Percentiles rank a stretch among this genome's conserved stretches.
Evolutionary conservation across 2,888 invertebrate species (phyloP).

Genomic region (Drosophila niveifrons): DNA sequence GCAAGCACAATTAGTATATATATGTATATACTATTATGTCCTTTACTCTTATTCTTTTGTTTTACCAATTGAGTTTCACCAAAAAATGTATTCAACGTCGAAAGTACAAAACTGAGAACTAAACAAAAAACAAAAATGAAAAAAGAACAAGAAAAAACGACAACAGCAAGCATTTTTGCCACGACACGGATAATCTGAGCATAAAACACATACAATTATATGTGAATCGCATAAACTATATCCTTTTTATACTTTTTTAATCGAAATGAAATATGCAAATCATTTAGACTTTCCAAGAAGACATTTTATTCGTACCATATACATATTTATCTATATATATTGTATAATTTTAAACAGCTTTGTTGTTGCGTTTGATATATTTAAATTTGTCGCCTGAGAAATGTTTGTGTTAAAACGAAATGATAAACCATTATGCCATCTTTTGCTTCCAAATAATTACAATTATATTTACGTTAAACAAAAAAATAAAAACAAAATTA

Average conservation of each 20-base stretch:
- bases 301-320: slow-evolving; percentile 60
- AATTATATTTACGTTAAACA: slow-evolving; percentile 65
- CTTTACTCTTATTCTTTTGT: slow-evolving; percentile 32
- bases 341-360: slow-evolving; percentile 51
- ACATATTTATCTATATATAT: slow-evolving; percentile 34
- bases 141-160: slow-evolving; percentile 31
- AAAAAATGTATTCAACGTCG: slow-evolving; percentile 66
- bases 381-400: slow-evolving; percentile 36
- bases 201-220: slow-evolving; percentile 22
- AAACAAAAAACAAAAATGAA: slow-evolving; percentile 14
- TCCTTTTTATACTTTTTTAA: slow-evolving; percentile 52
- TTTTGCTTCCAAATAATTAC: slow-evolving; percentile 75
- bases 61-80: slow-evolving; percentile 67
- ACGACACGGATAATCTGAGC: slow-evolving; percentile 42
- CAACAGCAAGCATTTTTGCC: slow-evolving; percentile 65
- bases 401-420: slow-evolving; percentile 43
- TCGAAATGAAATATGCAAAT: slow-evolving; percentile 48
- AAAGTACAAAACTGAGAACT: slow-evolving; percentile 55
- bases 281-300: slow-evolving; percentile 64
- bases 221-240: slow-evolving; percentile 23
- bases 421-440: slow-evolving; percentile 69
- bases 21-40: slow-evolving; percentile 27
- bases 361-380: slow-evolving; percentile 38
- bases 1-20: slow-evolving; percentile 65
- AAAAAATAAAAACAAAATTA: slow-evolving; percentile 48